Evolutionary conservation across 2,888 invertebrate species (phyloP), one percentile per base, ranked within the genome.

Genomic region (Nomada ruficornis): DNA sequence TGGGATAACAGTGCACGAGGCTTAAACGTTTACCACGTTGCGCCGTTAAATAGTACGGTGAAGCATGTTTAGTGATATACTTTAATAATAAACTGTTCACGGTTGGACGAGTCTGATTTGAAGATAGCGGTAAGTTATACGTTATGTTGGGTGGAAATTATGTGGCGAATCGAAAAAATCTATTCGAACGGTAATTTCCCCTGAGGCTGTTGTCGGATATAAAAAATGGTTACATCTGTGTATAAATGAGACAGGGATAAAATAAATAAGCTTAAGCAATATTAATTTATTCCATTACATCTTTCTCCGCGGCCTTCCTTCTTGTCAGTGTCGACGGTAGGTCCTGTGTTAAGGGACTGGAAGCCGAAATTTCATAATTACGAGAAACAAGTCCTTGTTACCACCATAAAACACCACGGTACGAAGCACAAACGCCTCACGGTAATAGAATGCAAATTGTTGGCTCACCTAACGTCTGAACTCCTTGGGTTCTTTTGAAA

Each of bases 361-460:
- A 78, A 88, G 86, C 69, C 50, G 85, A 89, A 88, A 85, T 88
- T 88, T 89, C 82, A 62, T 88, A 89, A 88, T 88, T 88, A 84
- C 81, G 84, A 89, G 86, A 88, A 88, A 89, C 88, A 89, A 88
- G 85, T 80, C 85, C 68, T 67, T 80, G 86, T 81, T 80, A 80
- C 87, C 74, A 76, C 55, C 64, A 80, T 64, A 80, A 82, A 88
- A 86, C 81, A 75, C 74, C 65, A 80, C 29, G 77, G 64, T 55
- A 55, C 57, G 62, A 80, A 79, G 63, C 79, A 81, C 86, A 86
- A 89, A 86, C 84, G 89, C 84, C 80, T 88, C 75, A 73, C 83
- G 86, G 86, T 90, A 90, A 90, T 90, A 76, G 74, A 84, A 90
- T 90, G 90, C 90, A 90, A 90, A 90, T 90, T 90, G 90, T 85